phyloP scores from a whole-genome alignment of 2,113 vertebrate species.

The Coryphaenoides rupestris region DNA sequence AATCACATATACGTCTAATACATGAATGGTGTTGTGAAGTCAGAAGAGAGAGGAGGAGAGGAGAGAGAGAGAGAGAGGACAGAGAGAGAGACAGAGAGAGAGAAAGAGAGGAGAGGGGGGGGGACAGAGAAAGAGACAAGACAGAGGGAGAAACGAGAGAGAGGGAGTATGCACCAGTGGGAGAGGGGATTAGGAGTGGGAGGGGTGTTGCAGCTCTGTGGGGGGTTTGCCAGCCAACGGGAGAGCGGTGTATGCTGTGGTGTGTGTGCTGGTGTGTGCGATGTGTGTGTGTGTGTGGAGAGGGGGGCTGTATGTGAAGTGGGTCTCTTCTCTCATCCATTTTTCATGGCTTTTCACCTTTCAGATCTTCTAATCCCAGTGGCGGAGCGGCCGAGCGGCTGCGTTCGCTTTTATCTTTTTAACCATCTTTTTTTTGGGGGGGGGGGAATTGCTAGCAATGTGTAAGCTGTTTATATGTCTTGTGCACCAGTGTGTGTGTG shows the following conservation, averaged over 20 bases:
- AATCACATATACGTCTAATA: too few species aligned
- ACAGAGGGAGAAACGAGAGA: background rate
- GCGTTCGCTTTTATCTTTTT: slow-evolving; percentile 71
- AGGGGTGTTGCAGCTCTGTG: slow-evolving; percentile 36
- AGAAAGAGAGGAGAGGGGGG: background rate
- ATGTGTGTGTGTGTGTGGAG: slow-evolving; percentile 10
- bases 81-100: background rate
- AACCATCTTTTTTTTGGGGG: slow-evolving; percentile 50
- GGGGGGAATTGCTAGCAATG: too few species aligned
- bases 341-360: slow-evolving; percentile 72
- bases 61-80: too few species aligned
- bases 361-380: slow-evolving; percentile 64
- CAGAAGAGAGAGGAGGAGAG: too few species aligned
- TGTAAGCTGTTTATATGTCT: too few species aligned
- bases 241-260: background rate
- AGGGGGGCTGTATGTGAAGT: slow-evolving; percentile 64
- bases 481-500: too few species aligned
- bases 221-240: background rate
- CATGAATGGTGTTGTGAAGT: too few species aligned
- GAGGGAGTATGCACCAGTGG: background rate
- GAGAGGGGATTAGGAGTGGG: slow-evolving; percentile 62
- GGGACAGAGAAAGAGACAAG: background rate
- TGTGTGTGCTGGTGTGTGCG: slow-evolving; percentile 13
- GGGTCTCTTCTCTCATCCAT: slow-evolving; percentile 75
- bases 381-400: slow-evolving; percentile 57